Base-by-base conservation (phyloP, 37 sponge, comb jelly and placozoan species). In the Aphrocallistes beatrix region DNA sequence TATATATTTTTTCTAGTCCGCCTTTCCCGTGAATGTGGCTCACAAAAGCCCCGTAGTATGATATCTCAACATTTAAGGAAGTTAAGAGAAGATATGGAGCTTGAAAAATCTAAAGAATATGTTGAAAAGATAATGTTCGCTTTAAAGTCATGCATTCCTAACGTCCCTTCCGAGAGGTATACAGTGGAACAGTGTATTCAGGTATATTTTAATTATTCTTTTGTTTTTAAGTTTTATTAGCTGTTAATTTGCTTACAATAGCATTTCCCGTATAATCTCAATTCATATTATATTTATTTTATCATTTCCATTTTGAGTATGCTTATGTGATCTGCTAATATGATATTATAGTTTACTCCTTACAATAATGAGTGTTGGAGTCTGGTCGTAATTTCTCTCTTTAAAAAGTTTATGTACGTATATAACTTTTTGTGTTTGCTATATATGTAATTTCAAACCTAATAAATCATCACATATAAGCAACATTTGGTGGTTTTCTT, bases 31-130 rank as follows among this genome's bases (percentile, higher is more conserved):
- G 75, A 60, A 60, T 60, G 75, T 13, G 75, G 75, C 6, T 60
- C 75, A 25, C 75, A 60, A 60, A 60, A 60, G 75, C 75, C 75
- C 3, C 75, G 75, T 32, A 28, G 75, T 32, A 60, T 60, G 75
- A 60, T 60, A 3, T 60, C 75, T 28, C 75, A 60, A 28, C 75
- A 60, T 60, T 60, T 60, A 60, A 60, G 75, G 75, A 60, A 60
- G n/a, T 28, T 60, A 13, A 60, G 75, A 60, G 75, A 60, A 30
- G 75, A 60, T 3, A 30, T 60, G n/a, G 75, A 60, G 21, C 75
- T 3, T 32, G 75, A 25, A 30, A 60, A 60, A 13, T 60, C 75
- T 60, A 60, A 60, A 28, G 17, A 60, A 60, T 60, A 32, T 60
- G 3, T 60, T 28, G 75, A 60, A 60, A 60, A 60, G 75, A 60